These are phyloP conservation scores for Eremophila alpestris DNA, from an alignment of 2,797 vertebrate species.

Conservation along the genomic window DNA sequence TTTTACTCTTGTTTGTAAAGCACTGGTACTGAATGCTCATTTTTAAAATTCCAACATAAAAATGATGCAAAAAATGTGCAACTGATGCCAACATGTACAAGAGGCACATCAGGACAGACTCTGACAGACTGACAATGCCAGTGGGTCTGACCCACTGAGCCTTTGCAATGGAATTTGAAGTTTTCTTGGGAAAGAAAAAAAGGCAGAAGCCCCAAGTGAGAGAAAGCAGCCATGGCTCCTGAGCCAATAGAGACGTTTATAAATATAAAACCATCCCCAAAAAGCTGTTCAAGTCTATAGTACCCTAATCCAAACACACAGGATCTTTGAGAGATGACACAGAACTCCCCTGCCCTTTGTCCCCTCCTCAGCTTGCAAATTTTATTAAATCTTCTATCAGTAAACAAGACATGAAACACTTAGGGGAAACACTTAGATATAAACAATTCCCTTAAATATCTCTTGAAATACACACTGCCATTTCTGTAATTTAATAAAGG, in stretches of 20 bases:
- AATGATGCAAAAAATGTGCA: background rate
- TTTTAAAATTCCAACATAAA: background rate
- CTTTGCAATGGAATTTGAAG: background rate
- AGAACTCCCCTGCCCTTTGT: background rate
- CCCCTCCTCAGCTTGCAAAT: background rate
- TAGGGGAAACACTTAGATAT: background rate
- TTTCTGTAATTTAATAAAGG: background rate
- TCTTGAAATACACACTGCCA: background rate
- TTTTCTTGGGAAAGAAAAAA: background rate
- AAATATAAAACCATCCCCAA: background rate
- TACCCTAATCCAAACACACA: background rate
- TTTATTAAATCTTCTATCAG: background rate
- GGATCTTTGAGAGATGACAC: background rate
- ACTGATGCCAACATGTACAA: fast-evolving
- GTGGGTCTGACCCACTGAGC: fast-evolving
- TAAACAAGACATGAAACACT: background rate
- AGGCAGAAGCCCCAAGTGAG: background rate
- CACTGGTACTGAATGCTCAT: background rate
- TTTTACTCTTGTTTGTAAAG: background rate
- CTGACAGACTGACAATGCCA: too few species aligned
- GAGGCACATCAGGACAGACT: background rate
- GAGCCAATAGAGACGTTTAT: background rate
- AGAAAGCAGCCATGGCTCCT: background rate
- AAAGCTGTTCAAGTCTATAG: background rate
- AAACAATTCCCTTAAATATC: background rate